Percentiles rank a stretch among this genome's conserved stretches.
Evolutionary conservation across 2,113 vertebrate genomes (phyloP).

Genomic region (Harpagus bidentatus): DNA sequence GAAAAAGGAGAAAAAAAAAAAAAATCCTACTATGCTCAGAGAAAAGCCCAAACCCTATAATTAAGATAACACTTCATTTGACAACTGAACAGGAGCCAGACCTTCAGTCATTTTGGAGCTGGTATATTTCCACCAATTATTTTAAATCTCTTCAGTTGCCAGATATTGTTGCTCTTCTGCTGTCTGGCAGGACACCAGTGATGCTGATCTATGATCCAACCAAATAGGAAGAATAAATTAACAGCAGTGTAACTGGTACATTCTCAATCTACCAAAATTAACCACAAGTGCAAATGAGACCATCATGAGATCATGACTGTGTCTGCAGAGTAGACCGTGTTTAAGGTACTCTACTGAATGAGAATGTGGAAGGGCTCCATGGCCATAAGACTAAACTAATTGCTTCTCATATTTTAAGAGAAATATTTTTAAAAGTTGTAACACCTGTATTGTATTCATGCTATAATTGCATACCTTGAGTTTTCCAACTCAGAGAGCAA

Average conservation of each 20-base stretch:
- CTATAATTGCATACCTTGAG: background rate
- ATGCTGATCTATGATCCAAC: background rate
- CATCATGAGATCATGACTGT: background rate
- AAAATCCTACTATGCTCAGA: background rate
- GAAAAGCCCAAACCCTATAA: constrained; percentile 11
- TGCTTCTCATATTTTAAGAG: background rate
- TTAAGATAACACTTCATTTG: constrained; percentile 44
- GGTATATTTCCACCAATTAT: background rate
- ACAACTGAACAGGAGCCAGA: constrained; percentile 4
- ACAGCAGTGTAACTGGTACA: background rate
- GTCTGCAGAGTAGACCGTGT: background rate
- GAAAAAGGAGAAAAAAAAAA: background rate
- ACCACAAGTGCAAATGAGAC: background rate
- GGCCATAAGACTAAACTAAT: background rate
- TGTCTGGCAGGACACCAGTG: background rate
- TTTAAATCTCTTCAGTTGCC: background rate
- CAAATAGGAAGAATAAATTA: background rate
- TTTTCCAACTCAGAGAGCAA: background rate
- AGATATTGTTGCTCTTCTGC: background rate
- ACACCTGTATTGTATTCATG: background rate
- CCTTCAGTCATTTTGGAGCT: background rate
- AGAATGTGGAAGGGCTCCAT: background rate
- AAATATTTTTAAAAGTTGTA: background rate
- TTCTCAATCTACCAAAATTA: background rate
- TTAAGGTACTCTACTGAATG: background rate